Evolutionary conservation across 2,797 vertebrate genomes (phyloP), one percentile per base, ranked within the genome.

Genomic region (Mionectes olivaceus): DNA sequence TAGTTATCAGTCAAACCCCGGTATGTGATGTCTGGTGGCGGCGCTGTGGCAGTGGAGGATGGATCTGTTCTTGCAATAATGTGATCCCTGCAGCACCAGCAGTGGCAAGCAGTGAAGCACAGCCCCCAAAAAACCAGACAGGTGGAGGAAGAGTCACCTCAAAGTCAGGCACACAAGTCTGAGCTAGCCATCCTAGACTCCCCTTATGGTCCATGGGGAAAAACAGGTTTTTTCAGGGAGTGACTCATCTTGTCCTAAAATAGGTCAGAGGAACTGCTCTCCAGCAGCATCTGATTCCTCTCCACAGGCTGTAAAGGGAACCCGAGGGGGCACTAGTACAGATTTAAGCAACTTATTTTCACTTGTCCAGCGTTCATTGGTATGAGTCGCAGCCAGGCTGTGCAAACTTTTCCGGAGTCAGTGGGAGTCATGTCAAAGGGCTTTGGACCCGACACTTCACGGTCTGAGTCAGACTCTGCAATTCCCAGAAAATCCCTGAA

Each of bases 151-250:
- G 55, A 78, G 57, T 41, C 1, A 2, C 85, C 87, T 78, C 1
- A 0, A 90, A 94, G 39, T 65, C 56, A 68, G 65, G 87, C 73
- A 78, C 65, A 35, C 95, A 94, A 81, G 93, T 61, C 94, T 94
- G 84, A 91, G 83, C 89, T 93, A 61, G 91, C 85, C 43, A 25
- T 24, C 68, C 85, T 55, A 91, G 85, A 44, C 93, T 94, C 46
- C 65, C 87, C 22, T 47, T 8, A 68, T 1, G 10, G 82, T 86
- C 91, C 88, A 75, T 32, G 37, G 87, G 79, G 94, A 91, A 95
- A 94, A 96, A 86, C 94, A 94, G 94, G 95, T 95, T 95, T 76
- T 95, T 94, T 94, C 73, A 90, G 69, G 27, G 43, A 81, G 55
- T 96, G 94, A 95, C 79, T 96, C 91, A 95, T 75, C 61, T 67